Evolutionary conservation across 1,140 invertebrate genomes (phyloP).

Genomic region (Dendrolimus kikuchii): DNA sequence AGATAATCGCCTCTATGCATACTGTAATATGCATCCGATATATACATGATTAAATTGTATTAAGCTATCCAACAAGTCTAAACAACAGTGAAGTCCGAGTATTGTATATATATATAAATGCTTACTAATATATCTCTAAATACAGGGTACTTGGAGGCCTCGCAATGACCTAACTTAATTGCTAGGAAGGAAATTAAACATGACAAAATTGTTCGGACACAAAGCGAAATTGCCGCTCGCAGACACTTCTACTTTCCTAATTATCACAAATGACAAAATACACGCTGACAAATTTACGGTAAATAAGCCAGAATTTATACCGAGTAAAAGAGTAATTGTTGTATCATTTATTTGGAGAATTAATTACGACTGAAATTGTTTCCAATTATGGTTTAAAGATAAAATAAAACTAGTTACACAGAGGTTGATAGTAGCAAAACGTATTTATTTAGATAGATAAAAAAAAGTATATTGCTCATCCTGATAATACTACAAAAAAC

Average conservation of each 20-base stretch:
- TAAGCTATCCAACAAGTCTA: no score
- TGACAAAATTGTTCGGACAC: constrained; percentile 48
- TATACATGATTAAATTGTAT: no score
- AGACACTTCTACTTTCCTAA: constrained; percentile 38
- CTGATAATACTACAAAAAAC: no score
- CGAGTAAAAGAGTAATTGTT: constrained; percentile 13
- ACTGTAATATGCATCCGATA: no score
- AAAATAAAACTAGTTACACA: no score
- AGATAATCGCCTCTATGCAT: no score
- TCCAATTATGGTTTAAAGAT: not conserved
- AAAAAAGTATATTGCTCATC: no score
- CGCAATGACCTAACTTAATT: constrained; percentile 27
- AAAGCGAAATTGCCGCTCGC: constrained; percentile 40
- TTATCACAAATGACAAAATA: constrained; percentile 43
- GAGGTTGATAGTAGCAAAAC: no score
- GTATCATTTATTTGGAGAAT: constrained; percentile 4
- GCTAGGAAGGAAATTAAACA: constrained; percentile 48
- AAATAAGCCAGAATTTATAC: constrained; percentile 17
- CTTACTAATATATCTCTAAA: no score
- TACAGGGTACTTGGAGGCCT: constrained; percentile 1
- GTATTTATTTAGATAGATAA: no score
- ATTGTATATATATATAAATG: no score
- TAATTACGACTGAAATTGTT: constrained; percentile 5
- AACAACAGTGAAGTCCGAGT: no score
- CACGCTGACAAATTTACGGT: constrained; percentile 26